Evolutionary conservation across 37 sponge, comb jelly and placozoan species (phyloP).

Genomic region (Ianthella basta): DNA sequence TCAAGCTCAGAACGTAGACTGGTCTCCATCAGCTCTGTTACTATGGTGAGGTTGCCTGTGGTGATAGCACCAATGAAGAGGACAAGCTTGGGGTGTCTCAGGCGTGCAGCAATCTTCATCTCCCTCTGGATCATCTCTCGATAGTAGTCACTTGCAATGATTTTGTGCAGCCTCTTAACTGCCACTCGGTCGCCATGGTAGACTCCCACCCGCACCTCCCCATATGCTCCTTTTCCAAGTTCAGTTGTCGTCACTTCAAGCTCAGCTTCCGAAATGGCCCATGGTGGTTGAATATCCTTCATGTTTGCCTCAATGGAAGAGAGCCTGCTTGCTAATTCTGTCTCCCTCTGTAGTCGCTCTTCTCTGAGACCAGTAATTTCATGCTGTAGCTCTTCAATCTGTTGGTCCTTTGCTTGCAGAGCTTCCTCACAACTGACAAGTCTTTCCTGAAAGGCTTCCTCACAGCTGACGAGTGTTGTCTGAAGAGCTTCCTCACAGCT

Average conservation of each 20-base stretch:
- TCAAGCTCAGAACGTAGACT: slow-evolving; percentile 64
- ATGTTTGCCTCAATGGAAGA: not conserved
- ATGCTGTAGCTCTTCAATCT: too few relatives aligned
- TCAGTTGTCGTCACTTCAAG: slow-evolving; percentile 42
- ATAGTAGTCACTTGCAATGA: slow-evolving; percentile 51
- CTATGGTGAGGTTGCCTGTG: slow-evolving; percentile 25
- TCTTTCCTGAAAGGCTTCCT: too few relatives aligned
- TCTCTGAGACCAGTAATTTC: too few relatives aligned
- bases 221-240: slow-evolving; percentile 73
- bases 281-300: slow-evolving; percentile 28
- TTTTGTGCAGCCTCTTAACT: slow-evolving; percentile 62
- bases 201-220: slow-evolving; percentile 49
- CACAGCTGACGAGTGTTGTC: too few relatives aligned
- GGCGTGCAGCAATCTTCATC: slow-evolving; percentile 57
- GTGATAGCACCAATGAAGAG: slow-evolving; percentile 68
- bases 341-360: not conserved
- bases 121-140: slow-evolving; percentile 49
- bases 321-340: not conserved
- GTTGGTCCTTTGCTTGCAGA: too few relatives aligned
- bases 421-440: too few relatives aligned
- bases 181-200: slow-evolving; percentile 67
- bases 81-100: slow-evolving; percentile 74
- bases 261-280: slow-evolving; percentile 49
- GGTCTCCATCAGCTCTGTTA: slow-evolving; percentile 76
- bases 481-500: too few relatives aligned